These are phyloP conservation scores for Noctua pronuba DNA, from an alignment of 2,888 invertebrate genomes.

Conservation along the genomic window DNA sequence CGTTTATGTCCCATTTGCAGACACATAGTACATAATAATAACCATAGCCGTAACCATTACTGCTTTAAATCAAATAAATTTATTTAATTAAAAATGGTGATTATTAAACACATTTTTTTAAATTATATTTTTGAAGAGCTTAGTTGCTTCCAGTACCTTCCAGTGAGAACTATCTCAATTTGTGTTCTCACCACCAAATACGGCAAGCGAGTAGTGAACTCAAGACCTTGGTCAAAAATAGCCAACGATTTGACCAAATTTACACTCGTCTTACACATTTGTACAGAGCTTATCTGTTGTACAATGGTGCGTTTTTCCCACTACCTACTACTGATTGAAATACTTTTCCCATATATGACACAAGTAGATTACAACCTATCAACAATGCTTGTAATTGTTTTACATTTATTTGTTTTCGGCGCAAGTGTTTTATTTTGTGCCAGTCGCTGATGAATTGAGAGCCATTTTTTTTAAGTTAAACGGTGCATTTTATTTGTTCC, in stretches of 20 bases:
- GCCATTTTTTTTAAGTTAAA: slow-evolving; percentile 23
- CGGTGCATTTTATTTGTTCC: slow-evolving; percentile 14
- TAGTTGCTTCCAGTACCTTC: slow-evolving; percentile 24
- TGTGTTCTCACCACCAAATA: slow-evolving; percentile 71
- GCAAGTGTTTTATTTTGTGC: slow-evolving; percentile 12
- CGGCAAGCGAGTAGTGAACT: slow-evolving; percentile 82
- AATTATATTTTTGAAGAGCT: slow-evolving; percentile 6
- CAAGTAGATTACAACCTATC: neutral
- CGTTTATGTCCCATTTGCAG: neutral
- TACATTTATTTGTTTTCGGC: slow-evolving; percentile 17
- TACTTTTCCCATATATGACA: slow-evolving; percentile 37
- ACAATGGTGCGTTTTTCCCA: slow-evolving; percentile 60
- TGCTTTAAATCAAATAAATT: too few species aligned
- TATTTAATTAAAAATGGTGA: too few species aligned
- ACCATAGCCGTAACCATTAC: too few species aligned
- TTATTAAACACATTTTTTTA: too few species aligned
- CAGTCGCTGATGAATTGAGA: slow-evolving; percentile 29
- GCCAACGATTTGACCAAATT: slow-evolving; percentile 83
- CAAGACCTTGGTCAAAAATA: slow-evolving; percentile 84
- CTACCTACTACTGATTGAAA: slow-evolving; percentile 34
- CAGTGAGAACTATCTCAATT: slow-evolving; percentile 50
- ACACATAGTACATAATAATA: neutral
- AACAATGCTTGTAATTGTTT: slow-evolving; percentile 27
- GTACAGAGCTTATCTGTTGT: slow-evolving; percentile 79
- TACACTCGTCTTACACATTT: slow-evolving; percentile 79